phyloP scores from a whole-genome alignment of 2,113 vertebrate species.

The Dicaeum eximium region DNA sequence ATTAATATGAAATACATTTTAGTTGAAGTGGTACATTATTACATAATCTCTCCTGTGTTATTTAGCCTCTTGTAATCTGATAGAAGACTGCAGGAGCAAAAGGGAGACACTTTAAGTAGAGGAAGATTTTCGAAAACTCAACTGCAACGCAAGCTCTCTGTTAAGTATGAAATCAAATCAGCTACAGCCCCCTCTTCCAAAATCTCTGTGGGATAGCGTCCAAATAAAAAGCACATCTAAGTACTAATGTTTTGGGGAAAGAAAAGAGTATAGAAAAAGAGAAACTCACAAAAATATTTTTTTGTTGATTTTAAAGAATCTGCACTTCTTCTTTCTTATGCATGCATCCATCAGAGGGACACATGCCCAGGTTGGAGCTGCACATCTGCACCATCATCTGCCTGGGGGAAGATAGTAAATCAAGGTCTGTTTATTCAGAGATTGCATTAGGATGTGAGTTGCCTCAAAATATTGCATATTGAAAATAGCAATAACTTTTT shows the following conservation, averaged over 20 bases:
- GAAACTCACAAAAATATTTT: neutral
- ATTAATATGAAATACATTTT: conserved; percentile 26
- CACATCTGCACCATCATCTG: neutral
- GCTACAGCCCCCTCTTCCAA: neutral
- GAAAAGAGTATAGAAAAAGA: neutral
- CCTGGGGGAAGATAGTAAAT: neutral
- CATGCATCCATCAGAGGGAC: rapidly evolving
- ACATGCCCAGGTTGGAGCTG: neutral
- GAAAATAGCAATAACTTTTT: neutral
- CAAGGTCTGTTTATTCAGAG: neutral
- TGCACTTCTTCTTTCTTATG: neutral
- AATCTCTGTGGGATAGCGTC: neutral
- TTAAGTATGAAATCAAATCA: neutral
- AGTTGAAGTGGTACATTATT: neutral
- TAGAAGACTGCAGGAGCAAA: neutral
- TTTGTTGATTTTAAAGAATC: neutral
- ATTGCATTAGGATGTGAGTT: neutral
- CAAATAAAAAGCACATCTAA: neutral
- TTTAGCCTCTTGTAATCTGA: neutral
- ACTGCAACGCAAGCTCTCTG: neutral
- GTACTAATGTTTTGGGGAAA: neutral
- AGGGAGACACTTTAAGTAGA: neutral
- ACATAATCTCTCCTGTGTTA: neutral
- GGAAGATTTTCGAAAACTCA: neutral
- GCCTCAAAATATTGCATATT: neutral